Evolutionary conservation across 2,888 invertebrate species (phyloP).

Genomic region (Epiperipatus broadwayi): DNA sequence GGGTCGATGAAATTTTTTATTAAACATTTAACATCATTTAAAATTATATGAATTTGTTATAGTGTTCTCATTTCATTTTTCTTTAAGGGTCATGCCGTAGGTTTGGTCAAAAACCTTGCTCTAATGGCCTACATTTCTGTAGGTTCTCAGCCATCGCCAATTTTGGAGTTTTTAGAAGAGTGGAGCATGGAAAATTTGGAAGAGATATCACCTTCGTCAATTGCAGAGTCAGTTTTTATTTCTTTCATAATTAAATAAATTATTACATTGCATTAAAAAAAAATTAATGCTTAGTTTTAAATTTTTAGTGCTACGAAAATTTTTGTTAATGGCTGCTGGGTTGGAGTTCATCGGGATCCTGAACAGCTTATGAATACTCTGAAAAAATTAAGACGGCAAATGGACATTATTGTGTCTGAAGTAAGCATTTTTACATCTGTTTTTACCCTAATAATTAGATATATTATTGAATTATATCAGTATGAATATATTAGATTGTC

Average conservation of each 20-base stretch:
- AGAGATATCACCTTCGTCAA: slow-evolving; percentile 96
- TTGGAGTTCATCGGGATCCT: slow-evolving; percentile 93
- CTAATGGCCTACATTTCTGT: slow-evolving; percentile 99
- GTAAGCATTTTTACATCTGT: no score
- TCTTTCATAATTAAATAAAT: no score
- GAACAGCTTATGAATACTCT: slow-evolving; percentile 97
- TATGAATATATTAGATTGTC: neutral
- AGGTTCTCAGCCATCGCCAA: slow-evolving; percentile 95
- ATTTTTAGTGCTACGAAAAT: slow-evolving; percentile 71
- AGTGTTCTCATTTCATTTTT: no score
- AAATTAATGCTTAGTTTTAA: no score
- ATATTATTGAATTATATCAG: slow-evolving; percentile 9
- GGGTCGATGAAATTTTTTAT: no score
- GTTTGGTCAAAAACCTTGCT: slow-evolving; percentile 93
- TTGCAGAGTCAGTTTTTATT: slow-evolving; percentile 62
- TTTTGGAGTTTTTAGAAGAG: slow-evolving; percentile 98
- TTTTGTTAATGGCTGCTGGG: slow-evolving; percentile 99
- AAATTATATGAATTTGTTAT: no score
- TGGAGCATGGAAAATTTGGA: slow-evolving; percentile 99
- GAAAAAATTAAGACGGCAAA: slow-evolving; percentile 83
- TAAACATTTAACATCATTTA: no score
- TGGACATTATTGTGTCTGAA: slow-evolving; percentile 99
- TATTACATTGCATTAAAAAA: no score
- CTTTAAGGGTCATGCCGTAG: slow-evolving; percentile 36
- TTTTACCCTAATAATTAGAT: neutral